Evolutionary conservation across 2,797 vertebrate genomes (phyloP), one percentile per base, ranked within the genome.

Genomic region (Muraenolepis orangiensis): DNA sequence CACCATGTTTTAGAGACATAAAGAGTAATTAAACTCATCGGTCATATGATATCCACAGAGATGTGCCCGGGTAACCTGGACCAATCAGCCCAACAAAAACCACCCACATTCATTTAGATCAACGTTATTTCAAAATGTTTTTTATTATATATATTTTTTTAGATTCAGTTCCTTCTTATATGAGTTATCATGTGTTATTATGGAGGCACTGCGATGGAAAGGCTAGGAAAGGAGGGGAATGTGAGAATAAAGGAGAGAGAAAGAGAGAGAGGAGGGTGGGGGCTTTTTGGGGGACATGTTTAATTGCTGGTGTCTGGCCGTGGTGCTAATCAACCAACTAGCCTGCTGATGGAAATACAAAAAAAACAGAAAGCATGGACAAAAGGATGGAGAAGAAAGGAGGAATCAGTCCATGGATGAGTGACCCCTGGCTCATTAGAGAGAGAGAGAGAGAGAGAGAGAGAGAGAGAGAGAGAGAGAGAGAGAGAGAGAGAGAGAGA

Each of bases 321-420:
- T 34, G 66, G 42, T 69, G 78, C 74, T 83, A 81, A 83, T 84
- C 75, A 82, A 77, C 75, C 70, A 77, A 82, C 30, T 69, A 68
- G 70, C 36, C 71, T 81, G 76, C 85, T 84, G 88, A 91, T 91
- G 88, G 91, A 86, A 82, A 85, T 80, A 74, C 73, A 42, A 78
- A 78, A n/a, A 86, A 86, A 82, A 79, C 51, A 72, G 75, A 72
- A 75, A 36, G 72, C 36, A 68, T 71, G 76, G 69, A 79, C 76
- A 85, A 84, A 86, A 76, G 74, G 42, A 57, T 29, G 79, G 71
- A 64, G 78, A 77, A 84, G 82, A 87, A 89, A 84, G 80, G 85
- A 74, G 16, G 76, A 81, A 85, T 92, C 87, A 91, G 89, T 89
- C 79, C 82, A 64, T 31, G 86, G 83, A 78, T 87, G 87, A 87